phyloP scores from a whole-genome alignment of 1,140 invertebrate species.

The Parasteatoda tepidariorum region DNA sequence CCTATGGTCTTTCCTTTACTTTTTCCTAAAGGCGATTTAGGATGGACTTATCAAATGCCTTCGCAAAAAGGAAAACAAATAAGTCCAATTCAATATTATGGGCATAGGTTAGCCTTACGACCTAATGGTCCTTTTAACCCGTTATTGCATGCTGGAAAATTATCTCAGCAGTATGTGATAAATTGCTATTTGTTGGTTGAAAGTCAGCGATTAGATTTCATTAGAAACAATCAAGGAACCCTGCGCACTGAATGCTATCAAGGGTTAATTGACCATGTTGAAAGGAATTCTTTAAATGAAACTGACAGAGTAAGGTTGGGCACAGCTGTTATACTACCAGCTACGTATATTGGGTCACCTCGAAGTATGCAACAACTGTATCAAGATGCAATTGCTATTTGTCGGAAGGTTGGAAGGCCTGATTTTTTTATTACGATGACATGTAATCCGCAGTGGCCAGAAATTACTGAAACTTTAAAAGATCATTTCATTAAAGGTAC shows the following conservation, averaged over 20 bases:
- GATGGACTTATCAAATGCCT: too few relatives aligned
- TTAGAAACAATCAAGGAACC: constrained; percentile 50
- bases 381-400: constrained; percentile 66
- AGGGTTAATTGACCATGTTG: constrained; percentile 17
- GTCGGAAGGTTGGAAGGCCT: constrained; percentile 67
- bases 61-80: too few relatives aligned
- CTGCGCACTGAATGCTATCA: constrained; percentile 53
- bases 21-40: too few relatives aligned
- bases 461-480: constrained; percentile 67
- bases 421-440: constrained; percentile 71
- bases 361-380: constrained; percentile 50
- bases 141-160: too few relatives aligned
- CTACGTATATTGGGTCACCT: constrained; percentile 35
- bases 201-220: constrained; percentile 26
- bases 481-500: constrained; percentile 57
- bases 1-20: too few relatives aligned
- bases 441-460: constrained; percentile 71
- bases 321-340: constrained; percentile 32
- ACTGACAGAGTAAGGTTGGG: not conserved
- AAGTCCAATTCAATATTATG: too few relatives aligned
- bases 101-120: too few relatives aligned
- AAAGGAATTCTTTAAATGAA: not conserved
- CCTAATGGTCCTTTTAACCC: too few relatives aligned
- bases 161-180: too few relatives aligned
- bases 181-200: too few relatives aligned